Evolutionary conservation across 1,140 invertebrate species (phyloP), one percentile per base, ranked within the genome.

Genomic region (Orchestia grillus): DNA sequence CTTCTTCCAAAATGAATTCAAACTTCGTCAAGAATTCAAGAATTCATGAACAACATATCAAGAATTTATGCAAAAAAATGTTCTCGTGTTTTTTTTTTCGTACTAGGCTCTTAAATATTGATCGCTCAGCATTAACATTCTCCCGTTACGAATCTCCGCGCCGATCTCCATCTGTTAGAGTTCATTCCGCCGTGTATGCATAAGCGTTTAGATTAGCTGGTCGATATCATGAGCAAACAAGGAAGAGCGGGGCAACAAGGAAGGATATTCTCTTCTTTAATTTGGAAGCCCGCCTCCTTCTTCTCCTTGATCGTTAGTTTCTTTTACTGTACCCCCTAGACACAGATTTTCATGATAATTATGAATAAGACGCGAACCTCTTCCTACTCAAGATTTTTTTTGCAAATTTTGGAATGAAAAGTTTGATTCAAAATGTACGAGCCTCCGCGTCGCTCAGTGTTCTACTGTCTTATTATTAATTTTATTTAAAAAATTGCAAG

Each of bases 201-300:
- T 40, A 47, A 47, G 44, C 43, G 92, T 45, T 45, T 44, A 45
- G 92, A 94, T 45, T 94, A 94, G 40, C 43, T 45, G 92, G 44
- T 94, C 92, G 44, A 94, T 94, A 45, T 47, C 8, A 45, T 94
- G 8, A 94, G 92, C 92, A 94, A 94, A 94, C 92, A 94, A 45
- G 92, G 44, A 41, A 1, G 28, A 42, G 36, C 4, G 41, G 3
- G 0, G 42, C n/a, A 42, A 41, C 43, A 8, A 41, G 36, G 15
- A 36, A 3, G 16, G n/a, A 23, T 43, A 44, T 44, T 90, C 88
- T 44, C n/a, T 44, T 90, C 88, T 90, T 90, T 44, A 90, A 90
- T 44, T 4, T 36, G 28, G 11, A 3, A 28, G 15, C 36, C 62
- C 28, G 15, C 36, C 62, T 23, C 62, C 3, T 77, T 15, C 15